phyloP scores from a whole-genome alignment of 2,888 invertebrate species.

The Amiota minor region DNA sequence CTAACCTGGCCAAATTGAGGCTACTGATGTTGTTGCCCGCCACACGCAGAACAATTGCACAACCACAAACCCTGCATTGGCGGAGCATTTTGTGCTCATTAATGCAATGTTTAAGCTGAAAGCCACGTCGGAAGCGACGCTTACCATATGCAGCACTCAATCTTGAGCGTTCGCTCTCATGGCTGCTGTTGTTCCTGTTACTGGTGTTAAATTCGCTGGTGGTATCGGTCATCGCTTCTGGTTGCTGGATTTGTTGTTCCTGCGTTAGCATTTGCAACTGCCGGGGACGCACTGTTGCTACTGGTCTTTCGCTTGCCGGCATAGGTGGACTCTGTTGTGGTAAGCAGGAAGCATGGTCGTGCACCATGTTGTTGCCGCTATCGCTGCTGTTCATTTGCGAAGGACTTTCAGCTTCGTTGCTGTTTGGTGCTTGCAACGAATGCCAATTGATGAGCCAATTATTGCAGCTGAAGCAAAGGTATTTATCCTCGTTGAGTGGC shows the following conservation, averaged over 20 bases:
- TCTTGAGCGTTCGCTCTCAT: neutral
- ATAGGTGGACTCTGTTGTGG: neutral
- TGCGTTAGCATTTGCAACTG: neutral
- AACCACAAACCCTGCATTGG: constrained; percentile 58
- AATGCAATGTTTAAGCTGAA: constrained; percentile 32
- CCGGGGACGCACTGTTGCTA: constrained; percentile 54
- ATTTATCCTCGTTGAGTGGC: constrained; percentile 73
- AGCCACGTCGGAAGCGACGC: constrained; percentile 42
- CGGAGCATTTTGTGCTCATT: constrained; percentile 53
- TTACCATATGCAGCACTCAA: constrained; percentile 45
- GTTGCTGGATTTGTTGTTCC: neutral
- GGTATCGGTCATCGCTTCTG: neutral
- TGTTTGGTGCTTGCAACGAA: constrained; percentile 71
- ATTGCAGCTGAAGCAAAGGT: constrained; percentile 73
- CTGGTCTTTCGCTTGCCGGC: constrained; percentile 44
- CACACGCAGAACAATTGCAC: constrained; percentile 50
- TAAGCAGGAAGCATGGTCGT: constrained; percentile 42
- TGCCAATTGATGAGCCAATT: constrained; percentile 74
- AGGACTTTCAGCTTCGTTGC: constrained; percentile 70
- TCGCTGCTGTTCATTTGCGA: constrained; percentile 65
- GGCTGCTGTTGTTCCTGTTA: neutral
- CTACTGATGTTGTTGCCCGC: constrained; percentile 10
- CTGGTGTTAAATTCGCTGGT: neutral
- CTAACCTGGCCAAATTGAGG: constrained; percentile 36
- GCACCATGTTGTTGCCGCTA: constrained; percentile 51